Conservation (phyloP, 2,888 invertebrate genomes). For the Agrypnus murinus region DNA sequence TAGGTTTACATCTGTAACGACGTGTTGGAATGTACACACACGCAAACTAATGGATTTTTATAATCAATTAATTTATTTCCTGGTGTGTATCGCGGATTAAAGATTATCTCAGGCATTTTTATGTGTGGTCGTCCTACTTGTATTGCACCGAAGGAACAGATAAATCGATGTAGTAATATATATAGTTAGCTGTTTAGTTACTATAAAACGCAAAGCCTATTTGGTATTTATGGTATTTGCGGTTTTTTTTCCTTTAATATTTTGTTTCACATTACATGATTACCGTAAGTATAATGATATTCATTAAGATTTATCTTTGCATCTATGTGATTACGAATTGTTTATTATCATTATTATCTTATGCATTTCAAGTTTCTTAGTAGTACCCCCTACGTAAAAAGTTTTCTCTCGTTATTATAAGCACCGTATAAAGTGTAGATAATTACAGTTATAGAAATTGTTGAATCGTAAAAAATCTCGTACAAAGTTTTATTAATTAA, state of each 20-base stretch:
- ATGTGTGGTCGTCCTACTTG: constrained; percentile 33
- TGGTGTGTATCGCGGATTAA: constrained; percentile 26
- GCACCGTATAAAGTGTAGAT: too few relatives aligned
- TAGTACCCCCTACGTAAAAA: too few relatives aligned
- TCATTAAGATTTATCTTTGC: too few relatives aligned
- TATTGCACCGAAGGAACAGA: constrained; percentile 26
- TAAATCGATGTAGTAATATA: constrained; percentile 27
- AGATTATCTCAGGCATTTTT: constrained; percentile 36
- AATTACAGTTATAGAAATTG: too few relatives aligned
- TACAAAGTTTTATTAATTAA: neutral
- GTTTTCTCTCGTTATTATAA: too few relatives aligned
- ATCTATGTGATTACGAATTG: neutral
- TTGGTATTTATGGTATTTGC: constrained; percentile 5
- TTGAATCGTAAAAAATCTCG: too few relatives aligned
- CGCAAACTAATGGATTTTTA: constrained; percentile 33
- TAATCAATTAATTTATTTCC: constrained; percentile 42
- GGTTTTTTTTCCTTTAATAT: constrained; percentile 9
- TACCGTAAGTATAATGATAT: too few relatives aligned
- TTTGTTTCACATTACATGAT: too few relatives aligned
- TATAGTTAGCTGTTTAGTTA: constrained; percentile 25
- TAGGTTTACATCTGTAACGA: constrained; percentile 27
- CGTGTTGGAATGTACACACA: constrained; percentile 30
- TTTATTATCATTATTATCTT: too few relatives aligned
- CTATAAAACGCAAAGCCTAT: constrained; percentile 1
- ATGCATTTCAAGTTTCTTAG: too few relatives aligned